A percentile compares a stretch with the other conserved stretches of the same genome.
These are phyloP conservation scores for Ganaspis sp. DNA, from an alignment of 1,140 invertebrate genomes.

Conservation along the genomic window DNA sequence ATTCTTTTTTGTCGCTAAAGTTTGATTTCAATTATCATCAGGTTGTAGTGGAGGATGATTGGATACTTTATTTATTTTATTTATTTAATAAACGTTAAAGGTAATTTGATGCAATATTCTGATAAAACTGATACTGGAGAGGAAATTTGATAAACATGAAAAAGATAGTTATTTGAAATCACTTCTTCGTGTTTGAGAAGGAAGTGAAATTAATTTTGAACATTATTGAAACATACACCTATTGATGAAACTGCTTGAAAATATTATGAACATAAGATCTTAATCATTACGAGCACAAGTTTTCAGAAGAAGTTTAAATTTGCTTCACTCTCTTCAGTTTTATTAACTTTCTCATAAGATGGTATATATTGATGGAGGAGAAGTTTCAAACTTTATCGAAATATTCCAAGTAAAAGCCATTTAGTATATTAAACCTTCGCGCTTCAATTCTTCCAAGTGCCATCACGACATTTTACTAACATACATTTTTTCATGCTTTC, in stretches of 20 bases:
- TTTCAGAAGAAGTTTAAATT: constrained; percentile 7
- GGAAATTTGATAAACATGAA: too few relatives aligned
- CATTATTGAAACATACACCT: neutral
- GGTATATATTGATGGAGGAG: neutral
- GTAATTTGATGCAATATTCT: too few relatives aligned
- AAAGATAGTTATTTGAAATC: too few relatives aligned
- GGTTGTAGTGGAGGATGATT: too few relatives aligned
- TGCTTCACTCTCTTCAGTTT: neutral
- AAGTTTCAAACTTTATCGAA: constrained; percentile 4
- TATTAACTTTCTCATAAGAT: constrained; percentile 11
- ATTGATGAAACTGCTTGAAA: neutral
- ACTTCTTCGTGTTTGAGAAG: neutral
- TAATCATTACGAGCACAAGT: constrained; percentile 1
- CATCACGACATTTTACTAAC: neutral
- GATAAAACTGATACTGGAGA: too few relatives aligned
- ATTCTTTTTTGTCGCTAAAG: too few relatives aligned
- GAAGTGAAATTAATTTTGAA: neutral
- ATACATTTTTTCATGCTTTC: neutral
- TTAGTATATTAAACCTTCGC: constrained; percentile 3
- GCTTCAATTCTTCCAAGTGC: constrained; percentile 1
- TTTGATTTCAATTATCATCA: too few relatives aligned
- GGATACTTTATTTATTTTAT: too few relatives aligned
- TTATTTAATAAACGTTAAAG: too few relatives aligned
- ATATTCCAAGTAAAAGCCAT: constrained; percentile 7
- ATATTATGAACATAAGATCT: neutral